Evolutionary conservation across 1,140 invertebrate genomes (phyloP), one percentile per base, ranked within the genome.

Genomic region (Drosophila pectinifera): DNA sequence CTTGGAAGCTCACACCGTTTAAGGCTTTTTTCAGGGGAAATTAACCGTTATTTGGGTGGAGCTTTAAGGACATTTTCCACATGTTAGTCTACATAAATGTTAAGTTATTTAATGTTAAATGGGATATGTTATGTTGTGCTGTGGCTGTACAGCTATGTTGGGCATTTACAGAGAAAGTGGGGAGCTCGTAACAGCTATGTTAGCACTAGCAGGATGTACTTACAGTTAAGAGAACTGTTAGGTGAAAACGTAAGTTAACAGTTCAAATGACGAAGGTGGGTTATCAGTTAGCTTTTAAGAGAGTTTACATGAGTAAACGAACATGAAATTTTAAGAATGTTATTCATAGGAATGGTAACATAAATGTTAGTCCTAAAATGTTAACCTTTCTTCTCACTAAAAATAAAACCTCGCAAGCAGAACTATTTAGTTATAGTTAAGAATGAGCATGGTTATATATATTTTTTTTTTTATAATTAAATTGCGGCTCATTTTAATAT

Each of bases 1-100:
- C 82, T 86, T 82, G 8, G n/a, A 85, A 84, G 80, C 18, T 83
- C n/a, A 28, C 7, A 7, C 20, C 4, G 2, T 1, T 38, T 11
- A 7, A 3, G 59, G 54, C 61, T 78, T 75, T 46, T 1, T 7
- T 5, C 16, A 46, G 69, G 78, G 65, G 41, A 22, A 88, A 82
- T 57, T 42, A 51, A 64, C 83, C 83, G 3, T 22, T 82, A 88
- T 86, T 86, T 46, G 5, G 0, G 16, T 36, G 5, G 0, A 51
- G 4, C 49, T 51, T 51, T 51, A 4, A 36, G 67, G 62, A 39
- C 22, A 63, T 72, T 79, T 42, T 5, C n/a, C 1, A 16, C 4
- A 20, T 75, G 38, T 48, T n/a, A 26, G 8, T 18, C 5, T 28
- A 36, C 54, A 61, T 39, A 10, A 67, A 34, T 31, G 11, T 26